phyloP scores from a whole-genome alignment of 2,113 vertebrate species.

The Paramisgurnus dabryanus region DNA sequence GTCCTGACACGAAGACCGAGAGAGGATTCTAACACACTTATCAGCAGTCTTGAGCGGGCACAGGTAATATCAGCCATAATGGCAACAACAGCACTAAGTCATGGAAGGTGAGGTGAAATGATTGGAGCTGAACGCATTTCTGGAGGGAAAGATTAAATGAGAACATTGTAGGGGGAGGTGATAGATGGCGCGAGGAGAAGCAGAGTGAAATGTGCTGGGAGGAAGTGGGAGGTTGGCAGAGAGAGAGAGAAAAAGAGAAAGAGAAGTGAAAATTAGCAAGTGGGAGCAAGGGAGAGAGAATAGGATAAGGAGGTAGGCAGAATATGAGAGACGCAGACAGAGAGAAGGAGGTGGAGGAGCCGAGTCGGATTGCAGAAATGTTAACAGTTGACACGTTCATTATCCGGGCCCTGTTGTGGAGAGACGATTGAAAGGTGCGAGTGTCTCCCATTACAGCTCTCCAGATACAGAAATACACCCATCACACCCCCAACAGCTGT shows the following conservation, averaged over 20 bases:
- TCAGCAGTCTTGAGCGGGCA: slow-evolving; percentile 55
- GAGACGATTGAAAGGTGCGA: slow-evolving; percentile 62
- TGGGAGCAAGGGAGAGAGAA: slow-evolving; percentile 41
- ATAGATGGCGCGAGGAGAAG: slow-evolving; percentile 67
- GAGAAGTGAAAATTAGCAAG: slow-evolving; percentile 56
- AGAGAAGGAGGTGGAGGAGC: slow-evolving; percentile 46
- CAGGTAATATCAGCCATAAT: slow-evolving; percentile 62
- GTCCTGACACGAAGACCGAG: slow-evolving; percentile 34
- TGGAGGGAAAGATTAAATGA: slow-evolving; percentile 79
- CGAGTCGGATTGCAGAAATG: slow-evolving; percentile 61
- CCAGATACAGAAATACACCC: slow-evolving; percentile 60
- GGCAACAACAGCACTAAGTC: slow-evolving; percentile 58
- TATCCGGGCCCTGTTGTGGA: slow-evolving; percentile 55
- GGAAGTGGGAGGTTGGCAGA: slow-evolving; percentile 42
- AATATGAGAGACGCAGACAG: slow-evolving; percentile 56
- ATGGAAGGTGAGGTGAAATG: slow-evolving; percentile 66
- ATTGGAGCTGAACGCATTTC: slow-evolving; percentile 74
- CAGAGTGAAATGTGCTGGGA: slow-evolving; percentile 50
- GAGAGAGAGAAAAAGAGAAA: slow-evolving; percentile 19
- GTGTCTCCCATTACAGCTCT: slow-evolving; percentile 63
- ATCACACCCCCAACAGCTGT: slow-evolving; percentile 42
- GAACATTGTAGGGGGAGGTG: slow-evolving; percentile 78
- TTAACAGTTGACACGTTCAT: slow-evolving; percentile 66
- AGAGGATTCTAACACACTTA: slow-evolving; percentile 45
- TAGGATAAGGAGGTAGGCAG: slow-evolving; percentile 66